Evolutionary conservation across 1,140 invertebrate genomes (phyloP).

Genomic region (Mizuhopecten yessoensis): DNA sequence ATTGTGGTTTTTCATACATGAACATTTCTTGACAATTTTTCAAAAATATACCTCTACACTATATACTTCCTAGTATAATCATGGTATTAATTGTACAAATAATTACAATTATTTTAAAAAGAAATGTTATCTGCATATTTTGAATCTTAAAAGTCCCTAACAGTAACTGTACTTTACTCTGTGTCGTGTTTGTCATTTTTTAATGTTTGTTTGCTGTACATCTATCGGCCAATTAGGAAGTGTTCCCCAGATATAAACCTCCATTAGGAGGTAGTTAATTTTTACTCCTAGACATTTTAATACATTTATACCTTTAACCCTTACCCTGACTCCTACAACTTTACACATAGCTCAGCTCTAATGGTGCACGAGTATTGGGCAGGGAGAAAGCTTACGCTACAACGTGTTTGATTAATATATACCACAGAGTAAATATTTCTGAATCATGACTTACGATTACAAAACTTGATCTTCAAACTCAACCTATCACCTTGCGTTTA

Average conservation of each 20-base stretch:
- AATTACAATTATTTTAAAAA: neutral
- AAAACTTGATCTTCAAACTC: neutral
- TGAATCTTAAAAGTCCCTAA: neutral
- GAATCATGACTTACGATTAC: neutral
- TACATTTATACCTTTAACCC: neutral
- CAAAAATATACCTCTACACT: neutral
- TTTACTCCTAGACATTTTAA: neutral
- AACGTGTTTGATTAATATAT: neutral
- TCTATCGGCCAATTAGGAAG: neutral
- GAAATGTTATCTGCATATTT: neutral
- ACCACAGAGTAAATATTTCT: neutral
- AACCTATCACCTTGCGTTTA: too few relatives aligned
- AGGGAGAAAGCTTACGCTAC: neutral
- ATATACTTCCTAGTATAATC: neutral
- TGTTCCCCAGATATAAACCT: neutral
- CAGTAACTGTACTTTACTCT: neutral
- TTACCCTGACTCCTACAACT: neutral
- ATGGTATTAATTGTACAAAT: neutral
- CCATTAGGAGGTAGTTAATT: slow-evolving; percentile 28
- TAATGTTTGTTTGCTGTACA: too few relatives aligned
- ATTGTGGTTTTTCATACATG: too few relatives aligned
- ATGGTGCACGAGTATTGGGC: neutral
- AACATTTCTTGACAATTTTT: neutral
- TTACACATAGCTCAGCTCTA: neutral
- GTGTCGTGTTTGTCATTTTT: neutral